Evolutionary conservation across 2,797 vertebrate species (phyloP).

Genomic region (Anguilla pacifica): DNA sequence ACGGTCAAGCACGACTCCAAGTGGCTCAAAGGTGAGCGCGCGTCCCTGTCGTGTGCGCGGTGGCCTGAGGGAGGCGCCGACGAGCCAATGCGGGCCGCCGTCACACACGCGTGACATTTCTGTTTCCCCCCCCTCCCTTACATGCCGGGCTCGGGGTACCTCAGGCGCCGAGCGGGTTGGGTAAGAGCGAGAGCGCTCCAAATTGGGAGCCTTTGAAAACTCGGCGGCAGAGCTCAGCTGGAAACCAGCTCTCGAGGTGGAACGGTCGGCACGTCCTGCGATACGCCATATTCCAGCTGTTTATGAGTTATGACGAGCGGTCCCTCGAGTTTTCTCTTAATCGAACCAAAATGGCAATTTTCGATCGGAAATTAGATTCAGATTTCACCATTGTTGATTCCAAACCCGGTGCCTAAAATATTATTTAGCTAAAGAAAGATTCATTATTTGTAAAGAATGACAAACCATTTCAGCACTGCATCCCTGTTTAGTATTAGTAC

Average conservation of each 20-base stretch:
- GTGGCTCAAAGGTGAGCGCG: constrained; percentile 93
- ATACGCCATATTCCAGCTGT: too few relatives aligned
- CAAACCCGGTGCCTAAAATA: not conserved
- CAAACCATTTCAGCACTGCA: not conserved
- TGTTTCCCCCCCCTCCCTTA: not conserved
- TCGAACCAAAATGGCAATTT: not conserved
- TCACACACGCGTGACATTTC: not conserved
- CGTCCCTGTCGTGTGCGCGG: not conserved
- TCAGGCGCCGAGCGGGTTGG: not conserved
- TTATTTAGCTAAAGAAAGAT: not conserved
- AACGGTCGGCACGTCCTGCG: not conserved
- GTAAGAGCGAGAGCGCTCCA: not conserved
- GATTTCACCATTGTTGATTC: not conserved
- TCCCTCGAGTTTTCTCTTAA: not conserved
- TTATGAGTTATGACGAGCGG: not conserved
- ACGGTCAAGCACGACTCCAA: constrained; percentile 99
- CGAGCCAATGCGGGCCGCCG: not conserved
- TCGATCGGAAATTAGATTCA: not conserved
- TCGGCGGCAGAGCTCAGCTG: not conserved
- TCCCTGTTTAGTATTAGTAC: not conserved
- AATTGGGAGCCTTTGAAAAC: not conserved
- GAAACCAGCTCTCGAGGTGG: not conserved
- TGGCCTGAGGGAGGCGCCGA: not conserved
- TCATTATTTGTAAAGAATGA: not conserved
- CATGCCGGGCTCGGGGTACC: not conserved